Evolutionary conservation across 2,113 vertebrate genomes (phyloP).

Genomic region (Nanger granti): DNA sequence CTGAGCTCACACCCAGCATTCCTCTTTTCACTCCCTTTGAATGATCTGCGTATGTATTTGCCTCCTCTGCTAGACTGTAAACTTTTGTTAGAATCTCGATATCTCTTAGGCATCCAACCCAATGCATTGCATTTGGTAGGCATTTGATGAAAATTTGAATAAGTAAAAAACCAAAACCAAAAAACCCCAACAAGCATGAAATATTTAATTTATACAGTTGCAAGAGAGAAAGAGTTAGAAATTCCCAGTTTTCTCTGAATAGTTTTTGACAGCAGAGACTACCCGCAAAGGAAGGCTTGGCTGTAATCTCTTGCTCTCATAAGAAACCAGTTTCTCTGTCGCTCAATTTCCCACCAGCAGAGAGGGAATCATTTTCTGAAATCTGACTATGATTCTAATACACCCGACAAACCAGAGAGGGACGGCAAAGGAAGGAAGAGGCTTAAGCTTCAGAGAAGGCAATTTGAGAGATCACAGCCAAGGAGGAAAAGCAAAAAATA

Average conservation of each 20-base stretch:
- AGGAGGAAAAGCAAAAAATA: neutral
- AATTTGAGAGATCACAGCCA: neutral
- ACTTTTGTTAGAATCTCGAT: neutral
- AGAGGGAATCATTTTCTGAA: neutral
- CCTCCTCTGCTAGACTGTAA: neutral
- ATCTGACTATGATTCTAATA: neutral
- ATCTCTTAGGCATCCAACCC: neutral
- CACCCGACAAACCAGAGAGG: neutral
- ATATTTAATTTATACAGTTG: neutral
- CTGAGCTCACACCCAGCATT: neutral
- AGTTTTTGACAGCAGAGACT: neutral
- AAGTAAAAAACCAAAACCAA: neutral
- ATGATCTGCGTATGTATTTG: neutral
- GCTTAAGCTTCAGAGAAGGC: neutral
- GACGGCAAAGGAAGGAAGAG: neutral
- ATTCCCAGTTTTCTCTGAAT: neutral
- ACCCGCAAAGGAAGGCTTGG: neutral
- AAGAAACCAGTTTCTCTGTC: neutral
- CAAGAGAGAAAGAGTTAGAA: neutral
- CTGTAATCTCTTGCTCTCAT: neutral
- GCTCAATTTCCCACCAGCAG: neutral
- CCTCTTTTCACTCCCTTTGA: neutral
- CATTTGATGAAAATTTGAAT: neutral
- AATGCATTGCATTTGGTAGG: neutral
- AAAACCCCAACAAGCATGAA: neutral